Percentiles rank a stretch among this genome's conserved stretches.
Conservation (phyloP, 2,888 invertebrate genomes). For the Zelleria hepariella region DNA sequence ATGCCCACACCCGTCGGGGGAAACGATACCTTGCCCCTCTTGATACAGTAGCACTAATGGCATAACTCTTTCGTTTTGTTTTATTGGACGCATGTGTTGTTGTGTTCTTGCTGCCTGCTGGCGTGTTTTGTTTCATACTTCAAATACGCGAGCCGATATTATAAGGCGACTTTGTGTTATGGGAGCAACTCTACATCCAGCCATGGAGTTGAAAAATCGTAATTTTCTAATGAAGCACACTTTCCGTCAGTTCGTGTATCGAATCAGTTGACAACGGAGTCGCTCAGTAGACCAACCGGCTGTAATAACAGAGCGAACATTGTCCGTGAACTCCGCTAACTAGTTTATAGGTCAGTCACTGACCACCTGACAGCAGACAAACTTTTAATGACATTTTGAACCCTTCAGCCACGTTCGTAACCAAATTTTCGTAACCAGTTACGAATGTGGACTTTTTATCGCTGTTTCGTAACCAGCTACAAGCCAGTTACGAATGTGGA, state of each 20-base stretch:
- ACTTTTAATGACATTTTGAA: constrained; percentile 1
- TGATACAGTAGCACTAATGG: neutral
- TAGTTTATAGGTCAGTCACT: constrained; percentile 4
- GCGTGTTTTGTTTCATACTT: neutral
- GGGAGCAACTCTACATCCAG: neutral
- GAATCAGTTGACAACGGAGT: neutral
- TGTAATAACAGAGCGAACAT: neutral
- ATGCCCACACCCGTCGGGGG: constrained; percentile 1
- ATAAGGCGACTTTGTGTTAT: neutral
- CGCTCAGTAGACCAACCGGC: neutral
- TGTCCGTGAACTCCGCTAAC: constrained; percentile 2
- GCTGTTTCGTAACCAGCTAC: too few species aligned
- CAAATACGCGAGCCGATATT: neutral
- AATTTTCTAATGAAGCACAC: too few species aligned
- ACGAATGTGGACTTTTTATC: too few species aligned
- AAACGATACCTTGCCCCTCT: constrained; percentile 2
- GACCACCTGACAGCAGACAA: neutral
- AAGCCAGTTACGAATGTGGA: too few species aligned
- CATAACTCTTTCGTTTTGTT: neutral
- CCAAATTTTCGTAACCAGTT: too few species aligned
- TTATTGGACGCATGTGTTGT: neutral
- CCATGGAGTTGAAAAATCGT: too few species aligned
- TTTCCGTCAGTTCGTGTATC: too few species aligned
- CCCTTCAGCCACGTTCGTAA: too few species aligned
- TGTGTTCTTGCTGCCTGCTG: neutral